These are phyloP conservation scores for Plutomurus gul DNA, from an alignment of 1,140 invertebrate species.

Conservation along the genomic window DNA sequence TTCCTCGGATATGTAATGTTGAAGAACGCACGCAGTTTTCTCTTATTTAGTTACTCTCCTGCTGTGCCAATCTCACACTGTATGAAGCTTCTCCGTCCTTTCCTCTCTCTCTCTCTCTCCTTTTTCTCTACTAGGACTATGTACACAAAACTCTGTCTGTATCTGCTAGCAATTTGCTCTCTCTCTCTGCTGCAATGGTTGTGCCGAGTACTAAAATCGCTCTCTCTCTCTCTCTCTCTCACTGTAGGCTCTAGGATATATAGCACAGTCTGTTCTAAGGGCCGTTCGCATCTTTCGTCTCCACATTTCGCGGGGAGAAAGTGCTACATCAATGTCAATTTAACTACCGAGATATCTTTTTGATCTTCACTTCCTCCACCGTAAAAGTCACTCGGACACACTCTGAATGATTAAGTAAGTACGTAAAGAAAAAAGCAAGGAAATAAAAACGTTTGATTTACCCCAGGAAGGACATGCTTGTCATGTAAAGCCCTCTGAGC, in stretches of 20 bases:
- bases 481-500: conserved; percentile 93
- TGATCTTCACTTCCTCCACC: neutral
- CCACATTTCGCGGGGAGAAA: neutral
- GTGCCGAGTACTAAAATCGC: no score
- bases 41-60: neutral
- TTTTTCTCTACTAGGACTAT: neutral
- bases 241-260: neutral
- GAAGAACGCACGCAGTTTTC: conserved; percentile 28
- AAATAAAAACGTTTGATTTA: conserved; percentile 67
- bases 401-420: neutral
- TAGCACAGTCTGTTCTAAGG: neutral
- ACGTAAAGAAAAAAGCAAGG: neutral
- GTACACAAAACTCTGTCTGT: neutral
- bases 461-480: conserved; percentile 95
- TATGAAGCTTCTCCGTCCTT: neutral
- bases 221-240: neutral
- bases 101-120: neutral
- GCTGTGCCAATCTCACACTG: neutral
- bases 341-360: neutral
- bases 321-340: neutral
- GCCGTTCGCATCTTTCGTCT: neutral
- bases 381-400: neutral
- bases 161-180: no score
- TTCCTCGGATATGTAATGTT: conserved; percentile 26
- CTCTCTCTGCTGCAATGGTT: no score